Evolutionary conservation across 64 coral and sea anemone genomes (phyloP).

Genomic region (Stylophora pistillata): DNA sequence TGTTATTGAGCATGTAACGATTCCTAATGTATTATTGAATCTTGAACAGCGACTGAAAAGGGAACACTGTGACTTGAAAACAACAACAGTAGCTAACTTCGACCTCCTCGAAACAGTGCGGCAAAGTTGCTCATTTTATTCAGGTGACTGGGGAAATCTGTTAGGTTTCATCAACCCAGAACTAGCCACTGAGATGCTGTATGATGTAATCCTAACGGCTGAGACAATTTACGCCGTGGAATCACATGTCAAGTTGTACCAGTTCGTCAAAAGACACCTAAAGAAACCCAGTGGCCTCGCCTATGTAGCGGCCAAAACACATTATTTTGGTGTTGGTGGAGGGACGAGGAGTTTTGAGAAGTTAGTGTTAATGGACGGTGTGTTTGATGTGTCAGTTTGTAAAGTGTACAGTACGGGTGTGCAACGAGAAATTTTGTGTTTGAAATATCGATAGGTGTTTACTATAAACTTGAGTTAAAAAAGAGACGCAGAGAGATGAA

Average conservation of each 20-base stretch:
- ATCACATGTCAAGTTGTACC: slow-evolving; percentile 64
- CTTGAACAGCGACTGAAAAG: not conserved
- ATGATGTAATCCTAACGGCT: slow-evolving; percentile 92
- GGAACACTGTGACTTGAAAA: not conserved
- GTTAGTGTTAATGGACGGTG: slow-evolving; percentile 51
- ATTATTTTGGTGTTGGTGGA: slow-evolving; percentile 99
- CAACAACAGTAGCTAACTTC: not conserved
- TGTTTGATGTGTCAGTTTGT: slow-evolving; percentile 47
- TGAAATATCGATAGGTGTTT: too few species aligned
- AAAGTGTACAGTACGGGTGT: slow-evolving; percentile 55
- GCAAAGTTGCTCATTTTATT: slow-evolving; percentile 68
- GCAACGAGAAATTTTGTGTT: slow-evolving; percentile 78
- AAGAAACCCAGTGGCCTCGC: slow-evolving; percentile 67
- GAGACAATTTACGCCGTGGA: slow-evolving; percentile 89
- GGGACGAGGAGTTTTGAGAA: slow-evolving; percentile 81
- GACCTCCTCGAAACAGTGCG: not conserved
- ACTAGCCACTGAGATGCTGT: slow-evolving; percentile 33
- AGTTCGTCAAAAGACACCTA: slow-evolving; percentile 70
- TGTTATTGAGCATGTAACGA: slow-evolving; percentile 83
- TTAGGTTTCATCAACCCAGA: slow-evolving; percentile 68
- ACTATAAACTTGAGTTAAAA: too few species aligned
- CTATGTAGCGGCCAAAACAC: slow-evolving; percentile 90
- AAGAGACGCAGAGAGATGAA: too few species aligned
- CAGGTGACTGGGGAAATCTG: slow-evolving; percentile 83
- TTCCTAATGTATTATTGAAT: slow-evolving; percentile 87